Percentiles rank a stretch among this genome's conserved stretches.
phyloP scores from a whole-genome alignment of 2,113 vertebrate species.

The Murina feae region DNA sequence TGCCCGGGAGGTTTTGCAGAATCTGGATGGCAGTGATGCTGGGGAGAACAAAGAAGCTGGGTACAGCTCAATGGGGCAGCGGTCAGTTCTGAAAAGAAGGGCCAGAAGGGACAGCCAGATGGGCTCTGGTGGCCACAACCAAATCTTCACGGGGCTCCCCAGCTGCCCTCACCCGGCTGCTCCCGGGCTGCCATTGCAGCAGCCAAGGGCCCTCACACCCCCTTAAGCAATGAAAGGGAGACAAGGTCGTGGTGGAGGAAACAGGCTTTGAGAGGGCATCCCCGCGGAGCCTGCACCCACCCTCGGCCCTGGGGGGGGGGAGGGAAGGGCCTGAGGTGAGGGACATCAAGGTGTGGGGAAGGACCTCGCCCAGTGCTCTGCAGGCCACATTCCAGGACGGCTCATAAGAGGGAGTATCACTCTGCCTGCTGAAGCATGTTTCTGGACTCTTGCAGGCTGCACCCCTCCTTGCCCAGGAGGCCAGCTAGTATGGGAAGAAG shows the following conservation, averaged over 20 bases:
- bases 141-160: background rate
- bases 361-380: rapidly evolving
- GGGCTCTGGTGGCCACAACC: background rate
- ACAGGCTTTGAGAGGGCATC: background rate
- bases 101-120: background rate
- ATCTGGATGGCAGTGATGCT: background rate
- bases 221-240: background rate
- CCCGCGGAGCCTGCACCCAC: background rate
- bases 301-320: background rate
- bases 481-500: background rate
- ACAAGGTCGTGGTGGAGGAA: rapidly evolving
- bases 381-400: background rate
- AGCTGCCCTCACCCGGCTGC: background rate
- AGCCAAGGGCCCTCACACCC: background rate
- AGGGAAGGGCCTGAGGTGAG: background rate
- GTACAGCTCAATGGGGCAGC: background rate
- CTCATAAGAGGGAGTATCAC: background rate
- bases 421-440: background rate
- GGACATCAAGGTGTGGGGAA: rapidly evolving
- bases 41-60: background rate
- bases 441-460: background rate
- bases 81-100: background rate
- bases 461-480: background rate
- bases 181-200: background rate
- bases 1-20: background rate